phyloP scores from a whole-genome alignment of 2,797 vertebrate species.

The Microtus agrestis region DNA sequence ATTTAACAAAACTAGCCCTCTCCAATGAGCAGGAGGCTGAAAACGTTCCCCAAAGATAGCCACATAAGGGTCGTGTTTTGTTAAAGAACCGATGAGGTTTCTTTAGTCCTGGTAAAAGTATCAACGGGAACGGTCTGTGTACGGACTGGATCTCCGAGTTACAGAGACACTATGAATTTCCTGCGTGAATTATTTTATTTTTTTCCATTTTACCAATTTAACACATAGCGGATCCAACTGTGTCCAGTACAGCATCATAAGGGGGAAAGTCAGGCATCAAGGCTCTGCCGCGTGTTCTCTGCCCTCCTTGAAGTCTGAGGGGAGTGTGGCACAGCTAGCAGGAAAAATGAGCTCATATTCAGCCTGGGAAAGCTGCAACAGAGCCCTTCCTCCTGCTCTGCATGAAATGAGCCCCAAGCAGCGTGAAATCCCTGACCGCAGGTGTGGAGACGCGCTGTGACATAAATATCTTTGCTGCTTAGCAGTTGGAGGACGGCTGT shows the following conservation, averaged over 20 bases:
- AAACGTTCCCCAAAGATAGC: slow-evolving; percentile 5
- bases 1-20: slow-evolving; percentile 1
- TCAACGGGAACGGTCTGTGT: not conserved
- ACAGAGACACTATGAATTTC: slow-evolving; percentile 17
- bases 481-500: slow-evolving; percentile 71
- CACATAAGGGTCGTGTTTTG: not conserved
- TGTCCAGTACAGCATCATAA: not conserved
- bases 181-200: not conserved
- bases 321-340: not conserved
- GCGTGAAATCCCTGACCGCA: slow-evolving; percentile 79
- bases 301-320: not conserved
- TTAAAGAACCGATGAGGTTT: not conserved
- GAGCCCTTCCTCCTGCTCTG: slow-evolving; percentile 34
- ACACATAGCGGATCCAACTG: not conserved
- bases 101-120: not conserved
- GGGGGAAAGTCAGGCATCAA: not conserved
- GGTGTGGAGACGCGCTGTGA: slow-evolving; percentile 71
- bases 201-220: not conserved
- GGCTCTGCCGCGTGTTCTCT: not conserved
- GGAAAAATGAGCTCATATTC: slow-evolving; percentile 53
- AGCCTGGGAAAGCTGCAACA: slow-evolving; percentile 69
- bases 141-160: not conserved
- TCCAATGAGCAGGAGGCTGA: not conserved
- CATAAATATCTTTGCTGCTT: slow-evolving; percentile 77
- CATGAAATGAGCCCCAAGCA: slow-evolving; percentile 78